Percentiles rank a stretch among this genome's conserved stretches.
These are phyloP conservation scores for Sebastes fasciatus DNA, from an alignment of 2,113 vertebrate species.

Conservation along the genomic window DNA sequence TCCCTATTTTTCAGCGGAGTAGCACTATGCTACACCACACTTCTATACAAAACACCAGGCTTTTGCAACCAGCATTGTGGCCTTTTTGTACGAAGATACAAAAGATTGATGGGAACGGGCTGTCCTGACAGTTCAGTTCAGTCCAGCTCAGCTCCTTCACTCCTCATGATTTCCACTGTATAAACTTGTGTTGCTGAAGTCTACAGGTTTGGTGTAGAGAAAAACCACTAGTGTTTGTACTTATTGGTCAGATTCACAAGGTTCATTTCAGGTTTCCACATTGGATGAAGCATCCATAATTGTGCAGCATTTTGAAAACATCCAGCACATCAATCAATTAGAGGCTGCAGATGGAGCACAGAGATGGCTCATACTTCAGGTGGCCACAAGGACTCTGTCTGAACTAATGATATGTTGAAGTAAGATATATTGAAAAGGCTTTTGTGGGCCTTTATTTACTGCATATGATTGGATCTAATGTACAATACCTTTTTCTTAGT, in stretches of 20 bases:
- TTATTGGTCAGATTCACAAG: constrained; percentile 6
- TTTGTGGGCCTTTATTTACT: neutral
- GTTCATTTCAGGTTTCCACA: neutral
- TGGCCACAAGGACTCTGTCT: neutral
- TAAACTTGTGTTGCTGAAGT: constrained; percentile 2
- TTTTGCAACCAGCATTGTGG: constrained; percentile 15
- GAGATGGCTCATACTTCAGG: neutral
- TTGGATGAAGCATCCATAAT: neutral
- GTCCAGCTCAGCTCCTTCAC: constrained; percentile 2
- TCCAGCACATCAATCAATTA: constrained; percentile 15
- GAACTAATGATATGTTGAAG: neutral
- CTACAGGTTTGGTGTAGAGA: neutral
- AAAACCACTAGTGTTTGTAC: neutral
- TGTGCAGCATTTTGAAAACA: constrained; percentile 7
- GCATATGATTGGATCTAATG: neutral
- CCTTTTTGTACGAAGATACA: neutral
- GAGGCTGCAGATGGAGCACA: neutral
- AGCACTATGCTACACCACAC: neutral
- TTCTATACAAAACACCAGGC: neutral
- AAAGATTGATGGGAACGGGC: constrained; percentile 15
- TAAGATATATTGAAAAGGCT: neutral
- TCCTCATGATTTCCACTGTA: constrained; percentile 16
- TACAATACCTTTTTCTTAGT: neutral
- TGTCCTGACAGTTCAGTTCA: neutral
- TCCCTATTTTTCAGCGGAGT: neutral